These are phyloP conservation scores for Pollenia amentaria DNA, from an alignment of 2,888 invertebrate genomes.

Conservation along the genomic window DNA sequence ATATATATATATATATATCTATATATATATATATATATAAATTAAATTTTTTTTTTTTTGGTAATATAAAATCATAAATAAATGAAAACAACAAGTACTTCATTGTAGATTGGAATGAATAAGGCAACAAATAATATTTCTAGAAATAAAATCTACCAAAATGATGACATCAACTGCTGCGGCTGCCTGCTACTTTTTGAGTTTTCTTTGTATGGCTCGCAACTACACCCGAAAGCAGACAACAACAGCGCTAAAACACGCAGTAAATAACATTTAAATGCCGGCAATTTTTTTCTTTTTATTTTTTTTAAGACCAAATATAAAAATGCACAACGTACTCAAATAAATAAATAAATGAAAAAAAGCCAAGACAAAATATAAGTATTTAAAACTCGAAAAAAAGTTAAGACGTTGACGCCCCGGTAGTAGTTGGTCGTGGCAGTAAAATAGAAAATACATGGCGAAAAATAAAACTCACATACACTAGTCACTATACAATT, in stretches of 20 bases:
- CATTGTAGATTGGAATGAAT: conserved; percentile 8
- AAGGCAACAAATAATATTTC: conserved; percentile 64
- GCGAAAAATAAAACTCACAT: conserved; percentile 15
- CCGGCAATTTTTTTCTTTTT: conserved; percentile 56
- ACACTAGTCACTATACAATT: neutral
- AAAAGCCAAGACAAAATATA: conserved; percentile 23
- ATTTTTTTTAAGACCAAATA: conserved; percentile 46
- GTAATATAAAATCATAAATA: conserved; percentile 55
- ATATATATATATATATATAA: neutral
- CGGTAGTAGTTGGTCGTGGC: conserved; percentile 33
- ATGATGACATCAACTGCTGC: conserved; percentile 72
- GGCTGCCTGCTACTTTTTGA: conserved; percentile 37
- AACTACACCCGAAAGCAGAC: conserved; percentile 43
- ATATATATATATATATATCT: neutral
- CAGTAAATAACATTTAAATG: conserved; percentile 70
- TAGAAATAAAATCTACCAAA: conserved; percentile 69
- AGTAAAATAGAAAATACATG: conserved; percentile 60
- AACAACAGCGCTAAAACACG: conserved; percentile 51
- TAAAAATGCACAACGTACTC: conserved; percentile 54
- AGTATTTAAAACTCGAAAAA: conserved; percentile 46
- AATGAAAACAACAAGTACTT: conserved; percentile 51
- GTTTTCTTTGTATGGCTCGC: conserved; percentile 26
- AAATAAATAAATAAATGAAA: conserved; percentile 45
- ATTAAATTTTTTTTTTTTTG: conserved; percentile 18
- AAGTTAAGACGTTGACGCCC: conserved; percentile 66